Base-by-base conservation (phyloP, 2,113 vertebrate genomes). In the Galemys pyrenaicus region DNA sequence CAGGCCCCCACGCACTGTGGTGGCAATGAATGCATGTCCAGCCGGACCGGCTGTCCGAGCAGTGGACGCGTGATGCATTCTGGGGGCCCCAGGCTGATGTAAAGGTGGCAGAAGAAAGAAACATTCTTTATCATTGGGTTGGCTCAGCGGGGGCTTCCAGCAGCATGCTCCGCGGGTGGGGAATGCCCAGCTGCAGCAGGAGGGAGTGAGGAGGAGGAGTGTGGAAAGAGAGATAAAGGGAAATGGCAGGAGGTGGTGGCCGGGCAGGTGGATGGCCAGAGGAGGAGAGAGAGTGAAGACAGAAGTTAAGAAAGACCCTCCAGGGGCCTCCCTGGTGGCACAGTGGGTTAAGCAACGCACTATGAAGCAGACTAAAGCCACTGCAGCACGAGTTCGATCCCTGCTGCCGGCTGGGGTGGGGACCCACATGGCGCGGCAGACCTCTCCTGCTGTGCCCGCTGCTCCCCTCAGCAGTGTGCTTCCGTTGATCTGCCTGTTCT, bases 21-120 rank as follows among this genome's bases (percentile, higher is more conserved):
- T 11, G 15, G 16, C 4, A 22, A 2, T 0, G 2, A 1, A 1
- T 2, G 30, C 9, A 49, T 11, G 10, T 3, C 32, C 46, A 7
- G 58, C 44, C 9, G 2, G 2, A 4, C 3, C 30, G 1, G 35
- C 26, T 11, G 60, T 56, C 26, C 7, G 19, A 9, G 32, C 0
- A 17, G 24, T 2, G 30, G 35, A 44, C 5, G 0, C 11, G 37
- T 41, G 44, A n/a, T 49, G 22, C n/a, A 19, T 35, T 28, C 67
- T 10, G 15, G 46, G 30, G 3, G 9, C 35, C 19, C 9, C 32
- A n/a, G 44, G 8, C 32, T 75, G 30, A 35, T 44, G 37, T 24
- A 41, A 35, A 49, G 62, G 12, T 44, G 88, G 39, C 9, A 58
- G 60, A 35, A 67, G 77, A 64, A 80, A 65, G 62, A 68, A 20